Evolutionary conservation across 64 coral and sea anemone species (phyloP).

Genomic region (Orbicella faveolata): DNA sequence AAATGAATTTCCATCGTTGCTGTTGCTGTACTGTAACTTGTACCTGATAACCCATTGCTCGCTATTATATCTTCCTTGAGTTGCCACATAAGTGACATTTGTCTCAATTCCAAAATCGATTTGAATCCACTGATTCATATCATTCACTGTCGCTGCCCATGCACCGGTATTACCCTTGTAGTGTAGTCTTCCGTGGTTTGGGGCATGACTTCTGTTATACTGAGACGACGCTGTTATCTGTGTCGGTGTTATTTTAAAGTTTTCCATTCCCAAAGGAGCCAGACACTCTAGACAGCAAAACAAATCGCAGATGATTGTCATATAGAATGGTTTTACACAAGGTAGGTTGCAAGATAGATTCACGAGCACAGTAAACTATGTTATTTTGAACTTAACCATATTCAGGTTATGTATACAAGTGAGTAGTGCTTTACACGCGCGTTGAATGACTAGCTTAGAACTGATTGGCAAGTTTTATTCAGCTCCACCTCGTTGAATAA

Average conservation of each 20-base stretch:
- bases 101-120: constrained; percentile 35
- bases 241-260: not conserved
- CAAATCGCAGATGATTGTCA: too few relatives aligned
- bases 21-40: not conserved
- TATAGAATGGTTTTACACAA: too few relatives aligned
- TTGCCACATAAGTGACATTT: constrained; percentile 40
- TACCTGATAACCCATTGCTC: constrained; percentile 37
- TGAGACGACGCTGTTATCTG: constrained; percentile 10
- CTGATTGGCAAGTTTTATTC: too few relatives aligned
- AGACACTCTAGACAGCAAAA: not conserved
- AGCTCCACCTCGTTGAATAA: too few relatives aligned
- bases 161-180: not conserved
- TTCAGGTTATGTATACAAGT: too few relatives aligned
- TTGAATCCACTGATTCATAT: constrained; percentile 53
- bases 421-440: too few relatives aligned
- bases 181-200: not conserved
- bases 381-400: too few relatives aligned
- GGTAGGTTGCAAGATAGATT: too few relatives aligned
- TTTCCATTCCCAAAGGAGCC: not conserved
- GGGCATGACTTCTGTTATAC: not conserved
- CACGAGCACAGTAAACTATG: too few relatives aligned
- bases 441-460: too few relatives aligned
- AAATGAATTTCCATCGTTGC: too few relatives aligned
- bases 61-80: constrained; percentile 1
- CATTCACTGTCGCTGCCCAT: constrained; percentile 17